These are phyloP conservation scores for Drosophila malerkotliana DNA, from an alignment of 1,140 invertebrate genomes.

Conservation along the genomic window DNA sequence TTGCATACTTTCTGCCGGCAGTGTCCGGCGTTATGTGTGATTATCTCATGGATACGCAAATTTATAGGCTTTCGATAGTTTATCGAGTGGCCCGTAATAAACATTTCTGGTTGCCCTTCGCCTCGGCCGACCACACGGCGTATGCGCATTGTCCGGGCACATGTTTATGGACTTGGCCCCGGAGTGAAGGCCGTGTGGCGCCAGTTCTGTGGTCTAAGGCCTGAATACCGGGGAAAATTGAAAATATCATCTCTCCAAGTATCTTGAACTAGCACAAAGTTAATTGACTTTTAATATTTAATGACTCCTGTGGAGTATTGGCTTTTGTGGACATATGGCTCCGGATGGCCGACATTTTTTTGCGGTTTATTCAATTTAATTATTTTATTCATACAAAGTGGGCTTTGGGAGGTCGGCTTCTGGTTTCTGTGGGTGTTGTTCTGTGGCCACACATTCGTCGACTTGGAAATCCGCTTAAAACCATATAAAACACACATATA, in stretches of 20 bases:
- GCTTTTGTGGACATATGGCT: constrained; percentile 45
- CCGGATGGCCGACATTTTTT: constrained; percentile 6
- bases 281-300: constrained; percentile 68
- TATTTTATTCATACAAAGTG: constrained; percentile 45
- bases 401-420: constrained; percentile 14
- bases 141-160: constrained; percentile 62
- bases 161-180: constrained; percentile 36
- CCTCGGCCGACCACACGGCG: constrained; percentile 30
- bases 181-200: constrained; percentile 36
- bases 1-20: constrained; percentile 24
- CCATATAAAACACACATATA: constrained; percentile 3
- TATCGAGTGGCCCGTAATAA: constrained; percentile 67
- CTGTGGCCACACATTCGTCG: constrained; percentile 61
- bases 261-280: constrained; percentile 12
- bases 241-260: constrained; percentile 23
- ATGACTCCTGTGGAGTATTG: constrained; percentile 25
- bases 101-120: constrained; percentile 34
- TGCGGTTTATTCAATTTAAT: constrained; percentile 62
- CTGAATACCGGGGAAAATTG: constrained; percentile 1
- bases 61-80: constrained; percentile 64
- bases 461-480: constrained; percentile 68
- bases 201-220: constrained; percentile 24
- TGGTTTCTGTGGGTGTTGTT: constrained; percentile 33
- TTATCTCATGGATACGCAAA: constrained; percentile 33
- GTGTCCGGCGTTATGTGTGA: constrained; percentile 37